These are phyloP conservation scores for Capitulum mitella DNA, from an alignment of 2,888 invertebrate genomes.

Conservation along the genomic window DNA sequence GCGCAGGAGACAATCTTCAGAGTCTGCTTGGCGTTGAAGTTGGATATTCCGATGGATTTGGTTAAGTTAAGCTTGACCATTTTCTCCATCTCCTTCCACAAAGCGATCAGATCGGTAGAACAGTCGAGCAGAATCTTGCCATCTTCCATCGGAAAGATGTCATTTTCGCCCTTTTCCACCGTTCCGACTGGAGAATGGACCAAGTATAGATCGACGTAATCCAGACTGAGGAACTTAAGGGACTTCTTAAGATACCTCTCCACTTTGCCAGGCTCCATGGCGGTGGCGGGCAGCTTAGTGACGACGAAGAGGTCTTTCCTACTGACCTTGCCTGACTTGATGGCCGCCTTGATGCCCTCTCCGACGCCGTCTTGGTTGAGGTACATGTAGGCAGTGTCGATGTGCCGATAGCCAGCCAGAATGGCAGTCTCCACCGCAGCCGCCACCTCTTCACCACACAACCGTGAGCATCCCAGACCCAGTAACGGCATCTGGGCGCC, in stretches of 20 bases:
- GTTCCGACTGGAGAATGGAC: slow-evolving; percentile 69
- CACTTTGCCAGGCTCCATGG: slow-evolving; percentile 56
- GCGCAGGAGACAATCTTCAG: slow-evolving; percentile 55
- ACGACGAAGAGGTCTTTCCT: not conserved
- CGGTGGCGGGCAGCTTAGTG: slow-evolving; percentile 35
- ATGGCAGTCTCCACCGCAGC: slow-evolving; percentile 26
- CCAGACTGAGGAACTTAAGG: slow-evolving; percentile 60
- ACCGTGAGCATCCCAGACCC: slow-evolving; percentile 31
- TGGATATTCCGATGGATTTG: slow-evolving; percentile 76
- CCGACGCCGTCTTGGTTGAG: slow-evolving; percentile 29
- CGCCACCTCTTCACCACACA: not conserved
- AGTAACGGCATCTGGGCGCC: slow-evolving; percentile 31
- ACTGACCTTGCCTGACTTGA: not conserved
- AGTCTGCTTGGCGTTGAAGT: slow-evolving; percentile 68
- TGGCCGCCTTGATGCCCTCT: slow-evolving; percentile 17
- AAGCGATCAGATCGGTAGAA: slow-evolving; percentile 60
- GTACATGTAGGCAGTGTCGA: slow-evolving; percentile 31
- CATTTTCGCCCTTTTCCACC: slow-evolving; percentile 52
- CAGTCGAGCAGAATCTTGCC: slow-evolving; percentile 50
- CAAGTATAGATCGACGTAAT: slow-evolving; percentile 75
- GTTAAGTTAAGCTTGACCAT: slow-evolving; percentile 60
- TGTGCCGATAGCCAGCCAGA: slow-evolving; percentile 30
- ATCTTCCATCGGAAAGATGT: slow-evolving; percentile 59
- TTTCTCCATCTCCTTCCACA: slow-evolving; percentile 66
- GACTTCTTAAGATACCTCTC: slow-evolving; percentile 60